Evolutionary conservation across 1,140 invertebrate species (phyloP).

Genomic region (Lepidurus apus): DNA sequence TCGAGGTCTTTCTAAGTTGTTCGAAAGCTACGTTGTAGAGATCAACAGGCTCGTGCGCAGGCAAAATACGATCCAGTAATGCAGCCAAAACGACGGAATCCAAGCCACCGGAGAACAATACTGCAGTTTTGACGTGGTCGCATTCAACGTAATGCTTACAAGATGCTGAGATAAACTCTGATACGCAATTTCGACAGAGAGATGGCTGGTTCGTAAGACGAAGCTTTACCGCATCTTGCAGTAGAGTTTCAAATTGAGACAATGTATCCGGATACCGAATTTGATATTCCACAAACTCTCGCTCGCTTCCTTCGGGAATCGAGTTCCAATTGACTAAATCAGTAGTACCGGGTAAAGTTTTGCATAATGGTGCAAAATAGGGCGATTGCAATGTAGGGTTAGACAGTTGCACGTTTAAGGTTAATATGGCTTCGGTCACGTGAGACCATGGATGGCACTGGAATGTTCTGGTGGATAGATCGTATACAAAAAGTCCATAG

Average conservation of each 20-base stretch:
- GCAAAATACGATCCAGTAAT: slow-evolving; percentile 67
- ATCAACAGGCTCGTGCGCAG: slow-evolving; percentile 69
- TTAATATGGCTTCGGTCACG: neutral
- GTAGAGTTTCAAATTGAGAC: slow-evolving; percentile 49
- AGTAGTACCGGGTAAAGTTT: neutral
- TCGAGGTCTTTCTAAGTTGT: slow-evolving; percentile 45
- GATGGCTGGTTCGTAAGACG: slow-evolving; percentile 59
- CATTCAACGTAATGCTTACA: slow-evolving; percentile 40
- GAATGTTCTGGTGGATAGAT: slow-evolving; percentile 19
- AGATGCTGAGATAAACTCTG: slow-evolving; percentile 42
- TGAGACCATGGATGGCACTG: slow-evolving; percentile 10
- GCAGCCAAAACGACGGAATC: slow-evolving; percentile 85
- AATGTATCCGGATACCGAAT: slow-evolving; percentile 45
- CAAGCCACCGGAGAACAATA: slow-evolving; percentile 92
- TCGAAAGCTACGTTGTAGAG: slow-evolving; percentile 95
- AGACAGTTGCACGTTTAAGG: neutral
- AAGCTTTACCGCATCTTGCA: slow-evolving; percentile 58
- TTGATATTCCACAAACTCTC: slow-evolving; percentile 44
- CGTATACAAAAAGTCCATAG: neutral
- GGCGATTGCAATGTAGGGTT: neutral
- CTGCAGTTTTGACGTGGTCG: slow-evolving; percentile 67
- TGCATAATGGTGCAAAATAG: slow-evolving; percentile 16
- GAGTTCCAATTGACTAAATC: slow-evolving; percentile 38
- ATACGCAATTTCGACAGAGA: slow-evolving; percentile 55
- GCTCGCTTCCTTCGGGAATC: slow-evolving; percentile 44